Evolutionary conservation across 2,888 invertebrate genomes (phyloP).

Genomic region (Calameuta pallipes): DNA sequence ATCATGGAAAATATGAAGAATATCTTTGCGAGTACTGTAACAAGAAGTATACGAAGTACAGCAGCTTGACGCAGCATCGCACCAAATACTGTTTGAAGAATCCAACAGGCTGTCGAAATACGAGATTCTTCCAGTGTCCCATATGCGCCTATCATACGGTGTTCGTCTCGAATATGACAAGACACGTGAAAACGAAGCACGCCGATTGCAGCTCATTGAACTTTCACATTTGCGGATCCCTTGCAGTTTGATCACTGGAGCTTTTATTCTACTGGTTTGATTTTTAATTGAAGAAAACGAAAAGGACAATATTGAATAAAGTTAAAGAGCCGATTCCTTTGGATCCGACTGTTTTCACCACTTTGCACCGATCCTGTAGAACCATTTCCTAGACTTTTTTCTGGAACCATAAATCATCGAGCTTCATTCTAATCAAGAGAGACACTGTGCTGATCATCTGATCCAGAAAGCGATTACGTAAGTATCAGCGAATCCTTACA

Average conservation of each 20-base stretch:
- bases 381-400: neutral
- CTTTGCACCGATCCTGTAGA: neutral
- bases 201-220: neutral
- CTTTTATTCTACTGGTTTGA: neutral
- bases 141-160: slow-evolving; percentile 30
- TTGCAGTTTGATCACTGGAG: neutral
- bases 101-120: slow-evolving; percentile 11
- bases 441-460: neutral
- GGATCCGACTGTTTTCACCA: neutral
- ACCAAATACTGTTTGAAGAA: slow-evolving; percentile 17
- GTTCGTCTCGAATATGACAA: slow-evolving; percentile 23
- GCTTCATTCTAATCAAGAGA: neutral
- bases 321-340: too few species aligned
- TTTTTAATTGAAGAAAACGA: neutral
- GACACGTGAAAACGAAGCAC: slow-evolving; percentile 19
- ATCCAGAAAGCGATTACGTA: neutral
- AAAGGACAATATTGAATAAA: too few species aligned
- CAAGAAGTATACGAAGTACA: slow-evolving; percentile 9
- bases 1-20: neutral
- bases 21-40: neutral
- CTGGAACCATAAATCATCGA: neutral
- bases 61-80: slow-evolving; percentile 12
- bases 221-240: neutral
- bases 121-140: slow-evolving; percentile 41
- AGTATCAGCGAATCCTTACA: neutral